phyloP scores from a whole-genome alignment of 92 coral and sea anemone genomes.

The Phenganax subtilis region DNA sequence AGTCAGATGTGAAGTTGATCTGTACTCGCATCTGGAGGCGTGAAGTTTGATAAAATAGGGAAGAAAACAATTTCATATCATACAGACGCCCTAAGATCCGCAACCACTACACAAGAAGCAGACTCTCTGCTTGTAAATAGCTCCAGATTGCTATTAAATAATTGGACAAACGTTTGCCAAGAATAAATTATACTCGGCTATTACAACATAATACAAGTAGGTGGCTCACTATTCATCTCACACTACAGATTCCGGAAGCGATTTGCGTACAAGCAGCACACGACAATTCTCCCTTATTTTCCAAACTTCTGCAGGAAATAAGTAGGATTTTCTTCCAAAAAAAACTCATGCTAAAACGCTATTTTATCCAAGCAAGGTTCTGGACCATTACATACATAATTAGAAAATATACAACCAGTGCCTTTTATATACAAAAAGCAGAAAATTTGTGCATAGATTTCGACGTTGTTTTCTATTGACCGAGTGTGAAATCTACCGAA shows the following conservation, averaged over 20 bases:
- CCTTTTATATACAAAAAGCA: neutral
- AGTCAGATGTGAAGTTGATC: constrained; percentile 12
- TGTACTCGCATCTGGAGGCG: constrained; percentile 6
- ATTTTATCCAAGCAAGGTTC: too few relatives aligned
- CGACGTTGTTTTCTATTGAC: neutral
- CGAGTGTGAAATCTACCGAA: neutral
- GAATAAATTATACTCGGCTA: constrained; percentile 10
- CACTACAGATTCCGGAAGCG: constrained; percentile 10
- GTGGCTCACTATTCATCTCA: constrained; percentile 8
- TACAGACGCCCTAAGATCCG: neutral
- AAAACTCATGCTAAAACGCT: neutral
- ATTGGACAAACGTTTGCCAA: neutral
- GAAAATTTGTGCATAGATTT: constrained; percentile 6
- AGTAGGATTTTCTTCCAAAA: neutral
- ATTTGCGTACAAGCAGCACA: neutral
- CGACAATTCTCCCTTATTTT: neutral
- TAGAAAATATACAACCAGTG: neutral
- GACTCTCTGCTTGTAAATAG: neutral
- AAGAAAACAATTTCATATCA: neutral
- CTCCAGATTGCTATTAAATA: neutral
- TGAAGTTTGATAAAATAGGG: neutral
- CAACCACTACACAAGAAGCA: neutral
- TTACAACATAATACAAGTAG: constrained; percentile 5
- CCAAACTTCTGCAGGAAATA: constrained; percentile 4
- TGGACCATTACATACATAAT: too few relatives aligned